Base-by-base conservation (phyloP, 1,140 invertebrate genomes). In the Maconellicoccus hirsutus region DNA sequence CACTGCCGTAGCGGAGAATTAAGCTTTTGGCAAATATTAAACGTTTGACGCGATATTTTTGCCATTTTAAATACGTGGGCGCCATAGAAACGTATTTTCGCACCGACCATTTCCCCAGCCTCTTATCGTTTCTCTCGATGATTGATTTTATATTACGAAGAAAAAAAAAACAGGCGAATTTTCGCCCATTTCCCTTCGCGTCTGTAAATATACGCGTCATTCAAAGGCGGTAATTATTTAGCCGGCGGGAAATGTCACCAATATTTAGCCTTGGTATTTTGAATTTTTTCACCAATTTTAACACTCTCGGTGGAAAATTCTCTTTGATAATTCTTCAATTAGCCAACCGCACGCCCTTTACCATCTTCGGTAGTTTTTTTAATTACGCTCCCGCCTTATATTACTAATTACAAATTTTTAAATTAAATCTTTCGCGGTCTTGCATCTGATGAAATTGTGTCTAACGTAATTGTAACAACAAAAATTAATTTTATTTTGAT, bases 401-500 rank as follows among this genome's bases (percentile, higher is more conserved):
- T 52, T 52, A 52, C 42, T 52, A 52, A 52, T 52, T 52, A 52
- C 42, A 52, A 52, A n/a, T 38, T 52, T 52, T 52, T 52, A 52
- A 52, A 52, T 52, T 52, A 52, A 52, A 52, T 52, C n/a, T 52
- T 52, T 52, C 42, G 42, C 42, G 42, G 42, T 52, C 42, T 52
- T 52, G 42, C 42, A 19, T 52, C 42, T 52, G 42, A 52, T 19
- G 42, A 52, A 52, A 52, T 19, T 52, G 42, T 52, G 42, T 52
- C 16, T 16, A 14, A 19, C 42, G 42, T 52, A 52, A 52, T 52
- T 52, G 42, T 52, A 52, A 52, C 42, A 52, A 52, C 42, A 52
- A 52, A 52, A 52, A 52, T 52, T 52, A 52, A 52, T 52, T 52
- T 52, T 52, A 52, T 52, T 52, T 52, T 52, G 42, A 52, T 52